Evolutionary conservation across 2,113 vertebrate genomes (phyloP), one percentile per base, ranked within the genome.

Genomic region (Penelope pileata): DNA sequence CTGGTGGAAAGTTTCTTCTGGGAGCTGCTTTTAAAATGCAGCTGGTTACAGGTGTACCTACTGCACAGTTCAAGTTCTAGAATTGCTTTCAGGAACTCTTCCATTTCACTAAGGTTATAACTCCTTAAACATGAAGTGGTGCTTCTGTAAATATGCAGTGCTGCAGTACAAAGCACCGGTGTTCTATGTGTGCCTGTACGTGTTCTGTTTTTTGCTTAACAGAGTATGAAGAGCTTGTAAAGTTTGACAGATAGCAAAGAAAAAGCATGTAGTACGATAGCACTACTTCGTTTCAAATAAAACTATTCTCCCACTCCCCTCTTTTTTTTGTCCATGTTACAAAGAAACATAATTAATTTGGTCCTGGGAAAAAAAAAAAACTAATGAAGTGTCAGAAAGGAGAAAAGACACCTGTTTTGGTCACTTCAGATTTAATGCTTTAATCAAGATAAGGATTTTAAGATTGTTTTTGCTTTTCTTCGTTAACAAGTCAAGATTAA

Each of bases 131-230:
- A 30, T 1, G 4, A 82, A 40, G 23, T 24, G 50, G 72, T 84
- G 90, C 80, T 86, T 90, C 88, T 93, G 60, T 91, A 74, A 78
- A 30, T 34, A 38, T 5, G 79, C 42, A 42, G n/a, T 70, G 63
- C 90, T 90, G 50, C 51, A 24, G 26, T 63, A 67, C 34, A 74
- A 51, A 90, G 88, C 92, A 83, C 83, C 90, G 91, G 86, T 96
- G 88, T 88, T 93, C 15, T 67, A 17, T 70, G 43, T 78, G 80
- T 86, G 91, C 86, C 59, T 90, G 29, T 70, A 56, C 0, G 4
- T 84, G 78, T 79, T 85, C 85, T 93, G 67, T 3, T 90, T 93
- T 83, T 88, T 75, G 83, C 88, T 69, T 92, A 92, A 90, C 34
- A 66, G 75, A 58, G 45, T 75, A 83, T 74, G 50, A 69, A n/a